phyloP scores from a whole-genome alignment of 2,113 vertebrate genomes.

The Penelope pileata region DNA sequence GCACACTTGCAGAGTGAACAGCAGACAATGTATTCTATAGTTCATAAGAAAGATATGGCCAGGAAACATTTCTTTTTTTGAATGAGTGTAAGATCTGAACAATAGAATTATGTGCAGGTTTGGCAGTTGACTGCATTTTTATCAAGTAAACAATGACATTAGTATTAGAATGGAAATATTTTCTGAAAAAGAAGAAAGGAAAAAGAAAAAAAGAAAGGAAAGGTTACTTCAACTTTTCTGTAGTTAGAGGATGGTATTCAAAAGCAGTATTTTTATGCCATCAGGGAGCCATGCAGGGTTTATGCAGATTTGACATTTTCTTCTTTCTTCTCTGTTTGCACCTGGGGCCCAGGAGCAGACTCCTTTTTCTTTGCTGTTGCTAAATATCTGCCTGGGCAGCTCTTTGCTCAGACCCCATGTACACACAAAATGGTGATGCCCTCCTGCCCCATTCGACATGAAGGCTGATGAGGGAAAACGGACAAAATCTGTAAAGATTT shows the following conservation, averaged over 20 bases:
- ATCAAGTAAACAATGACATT: not conserved
- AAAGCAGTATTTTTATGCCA: constrained; percentile 8
- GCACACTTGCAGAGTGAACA: not conserved
- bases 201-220: constrained; percentile 29
- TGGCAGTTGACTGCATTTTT: not conserved
- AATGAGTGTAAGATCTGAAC: not conserved
- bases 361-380: constrained; percentile 8
- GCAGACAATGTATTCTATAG: not conserved
- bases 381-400: constrained; percentile 35
- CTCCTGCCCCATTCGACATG: not conserved
- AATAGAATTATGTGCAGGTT: not conserved
- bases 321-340: constrained; percentile 19
- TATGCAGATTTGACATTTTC: constrained; percentile 69
- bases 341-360: not conserved
- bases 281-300: not conserved
- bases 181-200: not conserved
- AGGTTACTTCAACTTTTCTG: constrained; percentile 6
- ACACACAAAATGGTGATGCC: not conserved
- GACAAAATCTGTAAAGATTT: not conserved
- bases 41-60: not conserved
- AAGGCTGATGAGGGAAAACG: not conserved
- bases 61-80: not conserved
- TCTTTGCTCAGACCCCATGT: not conserved
- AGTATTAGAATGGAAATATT: not conserved
- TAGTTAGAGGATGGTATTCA: not conserved